Base-by-base conservation (phyloP, 2,797 vertebrate species). In the Heterohyrax brucei region DNA sequence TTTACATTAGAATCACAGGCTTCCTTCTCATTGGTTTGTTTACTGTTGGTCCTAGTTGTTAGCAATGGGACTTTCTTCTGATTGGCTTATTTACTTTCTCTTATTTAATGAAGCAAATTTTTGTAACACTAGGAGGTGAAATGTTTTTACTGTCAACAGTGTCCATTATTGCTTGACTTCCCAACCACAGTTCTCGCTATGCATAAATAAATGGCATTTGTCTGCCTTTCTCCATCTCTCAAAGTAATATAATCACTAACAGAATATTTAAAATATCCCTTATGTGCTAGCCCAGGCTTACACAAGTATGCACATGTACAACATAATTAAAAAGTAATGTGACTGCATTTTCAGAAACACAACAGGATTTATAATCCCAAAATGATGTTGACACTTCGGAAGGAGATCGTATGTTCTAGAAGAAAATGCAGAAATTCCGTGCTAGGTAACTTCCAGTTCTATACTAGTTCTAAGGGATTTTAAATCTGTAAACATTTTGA, bases 51-150 rank as follows among this genome's bases (percentile, higher is more conserved):
- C 26, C 24, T 62, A 5, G 30, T 80, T 72, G 13, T 73, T 83
- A 76, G 48, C 93, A 77, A 84, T 46, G 5, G 7, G 56, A 4
- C 33, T 78, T 78, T 44, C 73, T 88, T 90, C 33, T 44, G 59
- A 68, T 39, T 70, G 76, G 82, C 14, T 80, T 64, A 61, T 95
- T 79, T 94, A 46, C 61, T 93, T 86, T 28, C 48, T 79, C 83
- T 95, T 79, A 21, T 76, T 95, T 90, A 92, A 85, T 88, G 91
- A 84, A 46, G 75, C 30, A n/a, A 62, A 53, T 62, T 88, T 95
- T 91, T 86, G 13, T 44, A 93, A 78, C 16, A 61, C 44, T 81
- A 48, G 62, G 56, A 76, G 46, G 83, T 93, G 87, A 93, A 81
- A 64, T 56, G 81, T 61, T 87, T 64, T 70, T 75, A 61, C 75